These are phyloP conservation scores for Sinhomidia bicolor DNA, from an alignment of 2,888 invertebrate species.

Conservation along the genomic window DNA sequence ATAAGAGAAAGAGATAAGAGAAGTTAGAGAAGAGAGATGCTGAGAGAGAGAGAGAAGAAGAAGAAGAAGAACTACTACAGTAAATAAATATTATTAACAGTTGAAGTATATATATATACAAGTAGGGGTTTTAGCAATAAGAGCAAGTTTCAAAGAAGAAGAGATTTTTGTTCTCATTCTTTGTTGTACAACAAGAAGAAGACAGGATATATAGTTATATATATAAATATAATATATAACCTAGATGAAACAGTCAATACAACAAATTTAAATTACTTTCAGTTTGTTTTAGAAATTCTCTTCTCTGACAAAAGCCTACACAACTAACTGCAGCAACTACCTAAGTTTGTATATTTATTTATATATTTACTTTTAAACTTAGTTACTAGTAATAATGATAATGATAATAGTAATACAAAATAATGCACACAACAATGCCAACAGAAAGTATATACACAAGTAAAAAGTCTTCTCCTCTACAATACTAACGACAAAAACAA, in stretches of 20 bases:
- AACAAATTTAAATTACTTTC: slow-evolving; percentile 32
- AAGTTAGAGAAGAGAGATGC: slow-evolving; percentile 3
- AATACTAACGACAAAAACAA: neutral
- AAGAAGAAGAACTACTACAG: neutral
- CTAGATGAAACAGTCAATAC: slow-evolving; percentile 25
- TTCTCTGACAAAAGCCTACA: slow-evolving; percentile 35
- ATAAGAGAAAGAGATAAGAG: neutral
- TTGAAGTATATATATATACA: too few relatives aligned
- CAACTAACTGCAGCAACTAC: slow-evolving; percentile 30
- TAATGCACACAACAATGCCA: slow-evolving; percentile 10
- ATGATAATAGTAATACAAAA: neutral
- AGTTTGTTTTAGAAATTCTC: slow-evolving; percentile 27
- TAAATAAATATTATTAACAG: neutral
- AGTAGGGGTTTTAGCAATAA: neutral
- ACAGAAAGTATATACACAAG: neutral
- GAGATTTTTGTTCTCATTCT: neutral
- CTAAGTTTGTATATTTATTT: too few relatives aligned
- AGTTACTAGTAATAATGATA: neutral
- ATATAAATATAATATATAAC: too few relatives aligned
- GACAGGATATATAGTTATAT: slow-evolving; percentile 3
- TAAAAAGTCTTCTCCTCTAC: slow-evolving; percentile 22
- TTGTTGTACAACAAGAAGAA: neutral
- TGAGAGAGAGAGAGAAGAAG: too few relatives aligned
- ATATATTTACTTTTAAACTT: neutral
- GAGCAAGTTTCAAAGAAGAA: neutral